phyloP scores from a whole-genome alignment of 2,797 vertebrate species.

The Arrhamphus sclerolepis region DNA sequence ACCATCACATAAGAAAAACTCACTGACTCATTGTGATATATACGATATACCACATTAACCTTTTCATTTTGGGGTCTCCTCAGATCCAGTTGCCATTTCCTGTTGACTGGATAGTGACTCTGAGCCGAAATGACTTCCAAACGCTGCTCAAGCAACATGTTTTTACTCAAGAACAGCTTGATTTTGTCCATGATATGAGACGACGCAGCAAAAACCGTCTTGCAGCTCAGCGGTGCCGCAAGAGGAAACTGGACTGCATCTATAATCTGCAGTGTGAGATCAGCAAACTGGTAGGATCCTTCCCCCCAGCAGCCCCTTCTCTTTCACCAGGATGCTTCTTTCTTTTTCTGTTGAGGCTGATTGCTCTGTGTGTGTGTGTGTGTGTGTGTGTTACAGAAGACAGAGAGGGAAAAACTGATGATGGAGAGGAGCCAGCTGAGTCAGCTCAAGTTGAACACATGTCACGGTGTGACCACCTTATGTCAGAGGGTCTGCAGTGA shows the following conservation, averaged over 20 bases:
- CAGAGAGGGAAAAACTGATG: conserved; percentile 87
- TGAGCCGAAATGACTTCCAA: conserved; percentile 95
- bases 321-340: neutral
- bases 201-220: conserved; percentile 96
- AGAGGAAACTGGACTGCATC: conserved; percentile 96
- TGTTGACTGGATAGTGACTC: conserved; percentile 87
- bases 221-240: conserved; percentile 96
- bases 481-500: conserved; percentile 90
- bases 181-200: conserved; percentile 93
- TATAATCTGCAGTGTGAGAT: conserved; percentile 95
- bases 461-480: conserved; percentile 87
- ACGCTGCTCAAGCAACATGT: conserved; percentile 91
- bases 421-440: conserved; percentile 86
- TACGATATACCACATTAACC: too few relatives aligned
- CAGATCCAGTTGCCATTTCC: conserved; percentile 93
- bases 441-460: conserved; percentile 84
- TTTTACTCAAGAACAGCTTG: conserved; percentile 89
- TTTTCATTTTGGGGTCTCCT: neutral
- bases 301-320: too few relatives aligned
- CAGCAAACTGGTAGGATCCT: conserved; percentile 86
- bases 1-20: too few relatives aligned
- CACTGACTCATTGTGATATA: too few relatives aligned
- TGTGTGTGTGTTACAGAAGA: conserved; percentile 76
- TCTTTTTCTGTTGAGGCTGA: neutral
- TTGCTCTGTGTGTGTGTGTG: conserved; percentile 17